Percentiles rank a stretch among this genome's conserved stretches.
Conservation (phyloP, 2,113 vertebrate genomes). For the Python bivittatus region DNA sequence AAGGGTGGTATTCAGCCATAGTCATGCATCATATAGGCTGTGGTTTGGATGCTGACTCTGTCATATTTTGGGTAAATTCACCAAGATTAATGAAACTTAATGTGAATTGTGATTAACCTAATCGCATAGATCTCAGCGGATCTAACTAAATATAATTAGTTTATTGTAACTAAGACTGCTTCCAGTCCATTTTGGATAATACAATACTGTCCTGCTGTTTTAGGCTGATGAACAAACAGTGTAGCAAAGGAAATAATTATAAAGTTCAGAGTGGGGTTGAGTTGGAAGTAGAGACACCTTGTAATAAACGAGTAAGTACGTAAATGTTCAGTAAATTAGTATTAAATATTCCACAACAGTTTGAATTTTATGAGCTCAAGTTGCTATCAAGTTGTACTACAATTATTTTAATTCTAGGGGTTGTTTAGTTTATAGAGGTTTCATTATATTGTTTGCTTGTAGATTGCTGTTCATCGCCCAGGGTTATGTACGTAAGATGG, state of each 20-base stretch:
- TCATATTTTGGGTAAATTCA: not conserved
- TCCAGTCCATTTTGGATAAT: not conserved
- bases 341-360: slow-evolving; percentile 52
- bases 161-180: not conserved
- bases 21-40: not conserved
- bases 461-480: not conserved
- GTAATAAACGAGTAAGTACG: not conserved
- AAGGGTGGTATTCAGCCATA: not conserved
- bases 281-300: not conserved
- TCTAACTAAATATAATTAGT: not conserved
- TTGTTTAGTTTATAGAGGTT: not conserved
- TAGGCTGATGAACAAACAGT: not conserved
- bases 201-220: not conserved
- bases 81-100: not conserved
- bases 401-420: not conserved
- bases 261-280: not conserved
- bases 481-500: not conserved
- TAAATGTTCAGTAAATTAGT: not conserved
- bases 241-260: not conserved
- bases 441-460: not conserved
- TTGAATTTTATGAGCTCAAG: slow-evolving; percentile 44
- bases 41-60: not conserved
- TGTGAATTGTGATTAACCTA: not conserved
- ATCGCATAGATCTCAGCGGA: not conserved
- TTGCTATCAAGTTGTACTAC: slow-evolving; percentile 9